These are phyloP conservation scores for Synanthedon tipuliformis DNA, from an alignment of 2,888 invertebrate genomes.

Conservation along the genomic window DNA sequence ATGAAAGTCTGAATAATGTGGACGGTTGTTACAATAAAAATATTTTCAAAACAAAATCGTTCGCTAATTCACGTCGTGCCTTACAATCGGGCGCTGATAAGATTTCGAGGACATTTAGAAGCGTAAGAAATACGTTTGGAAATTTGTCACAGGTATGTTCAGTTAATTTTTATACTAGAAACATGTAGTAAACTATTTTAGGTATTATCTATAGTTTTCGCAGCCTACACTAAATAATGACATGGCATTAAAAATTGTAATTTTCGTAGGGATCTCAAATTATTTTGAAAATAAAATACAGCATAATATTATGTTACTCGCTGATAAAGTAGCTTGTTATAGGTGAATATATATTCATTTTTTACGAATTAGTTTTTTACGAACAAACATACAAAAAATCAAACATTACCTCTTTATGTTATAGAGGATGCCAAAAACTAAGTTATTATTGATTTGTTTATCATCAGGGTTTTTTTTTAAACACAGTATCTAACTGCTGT, in stretches of 20 bases:
- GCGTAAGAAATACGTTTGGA: slow-evolving; percentile 74
- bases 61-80: slow-evolving; percentile 74
- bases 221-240: not conserved
- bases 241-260: not conserved
- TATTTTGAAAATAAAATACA: no score
- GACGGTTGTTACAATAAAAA: slow-evolving; percentile 59
- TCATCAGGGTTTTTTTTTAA: not conserved
- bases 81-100: slow-evolving; percentile 76
- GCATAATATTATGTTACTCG: no score
- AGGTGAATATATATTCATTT: no score
- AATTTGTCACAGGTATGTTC: slow-evolving; percentile 73
- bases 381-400: no score
- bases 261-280: no score
- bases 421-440: no score
- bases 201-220: not conserved
- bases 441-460: no score
- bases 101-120: slow-evolving; percentile 74
- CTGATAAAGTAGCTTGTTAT: no score
- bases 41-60: slow-evolving; percentile 52
- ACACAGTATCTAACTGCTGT: not conserved
- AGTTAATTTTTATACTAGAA: no score
- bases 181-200: slow-evolving; percentile 4
- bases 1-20: slow-evolving; percentile 48
- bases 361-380: no score
- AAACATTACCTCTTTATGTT: no score